Percentiles rank a stretch among this genome's conserved stretches.
phyloP scores from a whole-genome alignment of 1,140 invertebrate genomes.

The Hyphantria cunea region DNA sequence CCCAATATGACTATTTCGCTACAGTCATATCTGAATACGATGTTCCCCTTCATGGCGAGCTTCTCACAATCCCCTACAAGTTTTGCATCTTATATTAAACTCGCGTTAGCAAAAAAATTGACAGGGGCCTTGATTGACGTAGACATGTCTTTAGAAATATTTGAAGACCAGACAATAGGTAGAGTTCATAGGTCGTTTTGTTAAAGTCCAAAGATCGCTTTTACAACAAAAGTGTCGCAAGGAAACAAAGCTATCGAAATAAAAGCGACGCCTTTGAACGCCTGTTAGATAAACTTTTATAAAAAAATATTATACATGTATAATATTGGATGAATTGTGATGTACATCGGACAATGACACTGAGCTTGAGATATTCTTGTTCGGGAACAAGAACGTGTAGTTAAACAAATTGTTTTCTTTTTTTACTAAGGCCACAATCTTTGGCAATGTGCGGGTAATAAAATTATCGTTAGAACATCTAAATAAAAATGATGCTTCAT shows the following conservation, averaged over 20 bases:
- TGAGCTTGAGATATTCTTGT: not conserved
- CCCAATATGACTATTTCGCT: not conserved
- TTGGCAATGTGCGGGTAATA: too few relatives aligned
- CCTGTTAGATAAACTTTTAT: not conserved
- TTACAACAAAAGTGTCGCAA: conserved; percentile 10
- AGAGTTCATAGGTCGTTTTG: conserved; percentile 32
- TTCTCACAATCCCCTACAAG: conserved; percentile 12
- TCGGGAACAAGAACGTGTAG: too few relatives aligned
- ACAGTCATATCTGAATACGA: conserved; percentile 8
- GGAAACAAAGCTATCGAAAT: conserved; percentile 11
- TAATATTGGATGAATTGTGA: conserved; percentile 2
- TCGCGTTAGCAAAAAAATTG: conserved; percentile 37
- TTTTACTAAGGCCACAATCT: too few relatives aligned
- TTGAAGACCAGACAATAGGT: conserved; percentile 18
- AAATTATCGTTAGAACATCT: too few relatives aligned
- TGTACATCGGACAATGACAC: not conserved
- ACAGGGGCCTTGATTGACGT: conserved; percentile 32
- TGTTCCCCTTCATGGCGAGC: conserved; percentile 1
- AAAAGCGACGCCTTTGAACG: conserved; percentile 3
- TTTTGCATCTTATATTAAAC: conserved; percentile 30
- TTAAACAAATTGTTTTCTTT: too few relatives aligned
- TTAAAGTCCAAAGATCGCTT: conserved; percentile 2
- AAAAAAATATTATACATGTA: conserved; percentile 11
- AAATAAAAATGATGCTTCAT: too few relatives aligned
- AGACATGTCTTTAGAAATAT: conserved; percentile 8